Percentiles rank a stretch among this genome's conserved stretches.
Conservation (phyloP, 2,797 vertebrate species). For the Poecilia velifera region DNA sequence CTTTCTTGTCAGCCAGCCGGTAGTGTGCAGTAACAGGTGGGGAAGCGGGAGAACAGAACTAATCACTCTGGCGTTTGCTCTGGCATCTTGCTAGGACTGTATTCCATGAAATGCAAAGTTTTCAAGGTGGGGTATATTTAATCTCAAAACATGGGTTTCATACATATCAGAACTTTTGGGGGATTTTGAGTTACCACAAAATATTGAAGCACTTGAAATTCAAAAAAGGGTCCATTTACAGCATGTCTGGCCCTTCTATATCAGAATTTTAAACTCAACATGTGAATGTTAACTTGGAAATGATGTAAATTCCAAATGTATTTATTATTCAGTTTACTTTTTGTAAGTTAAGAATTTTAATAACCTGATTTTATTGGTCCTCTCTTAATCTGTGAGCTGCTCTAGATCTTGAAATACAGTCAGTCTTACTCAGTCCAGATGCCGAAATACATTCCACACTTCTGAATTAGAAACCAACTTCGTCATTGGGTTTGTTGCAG, state of each 20-base stretch:
- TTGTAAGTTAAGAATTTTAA: neutral
- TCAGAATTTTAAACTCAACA: neutral
- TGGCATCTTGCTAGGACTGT: neutral
- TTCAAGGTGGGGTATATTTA: neutral
- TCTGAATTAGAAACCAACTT: neutral
- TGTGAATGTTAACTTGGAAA: neutral
- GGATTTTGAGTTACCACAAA: neutral
- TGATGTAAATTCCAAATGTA: neutral
- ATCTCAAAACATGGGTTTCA: neutral
- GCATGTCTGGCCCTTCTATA: neutral
- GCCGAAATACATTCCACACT: neutral
- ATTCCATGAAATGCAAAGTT: neutral
- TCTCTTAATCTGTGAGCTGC: neutral
- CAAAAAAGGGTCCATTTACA: neutral
- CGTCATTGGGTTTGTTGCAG: neutral
- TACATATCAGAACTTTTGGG: neutral
- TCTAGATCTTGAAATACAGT: neutral
- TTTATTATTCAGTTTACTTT: neutral
- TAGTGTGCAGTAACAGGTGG: neutral
- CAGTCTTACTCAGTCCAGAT: neutral
- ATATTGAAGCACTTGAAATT: neutral
- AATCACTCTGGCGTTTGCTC: neutral
- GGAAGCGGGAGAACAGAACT: neutral
- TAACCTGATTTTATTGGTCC: neutral
- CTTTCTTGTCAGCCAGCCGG: neutral